Evolutionary conservation across 1,140 invertebrate genomes (phyloP).

Genomic region (Pseudomyrmex flavicornis): DNA sequence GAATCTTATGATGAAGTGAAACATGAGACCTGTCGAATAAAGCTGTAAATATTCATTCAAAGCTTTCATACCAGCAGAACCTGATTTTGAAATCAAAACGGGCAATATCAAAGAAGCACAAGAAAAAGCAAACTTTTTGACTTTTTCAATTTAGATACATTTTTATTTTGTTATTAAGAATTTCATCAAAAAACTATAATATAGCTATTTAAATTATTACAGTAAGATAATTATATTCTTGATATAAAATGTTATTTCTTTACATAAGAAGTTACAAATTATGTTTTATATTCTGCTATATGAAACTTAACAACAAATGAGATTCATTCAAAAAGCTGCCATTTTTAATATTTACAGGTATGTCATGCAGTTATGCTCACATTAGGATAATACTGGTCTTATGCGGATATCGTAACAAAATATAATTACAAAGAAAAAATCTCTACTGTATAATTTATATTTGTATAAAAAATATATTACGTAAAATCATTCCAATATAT

Average conservation of each 20-base stretch:
- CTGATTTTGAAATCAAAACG: neutral
- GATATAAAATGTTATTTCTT: too few relatives aligned
- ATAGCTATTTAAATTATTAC: neutral
- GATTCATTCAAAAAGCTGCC: neutral
- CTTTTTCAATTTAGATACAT: neutral
- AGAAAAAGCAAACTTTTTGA: neutral
- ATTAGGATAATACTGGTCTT: neutral
- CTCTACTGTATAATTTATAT: neutral
- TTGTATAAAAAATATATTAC: neutral
- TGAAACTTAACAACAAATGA: conserved; percentile 8
- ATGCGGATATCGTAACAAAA: neutral
- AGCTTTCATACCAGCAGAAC: neutral
- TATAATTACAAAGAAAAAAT: neutral
- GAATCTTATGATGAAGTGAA: neutral
- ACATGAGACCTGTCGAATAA: neutral
- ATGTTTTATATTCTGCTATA: neutral
- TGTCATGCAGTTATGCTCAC: conserved; percentile 24
- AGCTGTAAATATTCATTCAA: conserved; percentile 19
- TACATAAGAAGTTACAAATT: neutral
- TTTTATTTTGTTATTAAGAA: neutral
- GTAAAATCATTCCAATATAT: conserved; percentile 26
- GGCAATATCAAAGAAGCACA: neutral
- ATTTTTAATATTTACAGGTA: conserved; percentile 19
- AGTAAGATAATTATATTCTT: neutral
- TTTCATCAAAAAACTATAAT: neutral